Base-by-base conservation (phyloP, 2,797 vertebrate genomes). In the Lates japonicus region DNA sequence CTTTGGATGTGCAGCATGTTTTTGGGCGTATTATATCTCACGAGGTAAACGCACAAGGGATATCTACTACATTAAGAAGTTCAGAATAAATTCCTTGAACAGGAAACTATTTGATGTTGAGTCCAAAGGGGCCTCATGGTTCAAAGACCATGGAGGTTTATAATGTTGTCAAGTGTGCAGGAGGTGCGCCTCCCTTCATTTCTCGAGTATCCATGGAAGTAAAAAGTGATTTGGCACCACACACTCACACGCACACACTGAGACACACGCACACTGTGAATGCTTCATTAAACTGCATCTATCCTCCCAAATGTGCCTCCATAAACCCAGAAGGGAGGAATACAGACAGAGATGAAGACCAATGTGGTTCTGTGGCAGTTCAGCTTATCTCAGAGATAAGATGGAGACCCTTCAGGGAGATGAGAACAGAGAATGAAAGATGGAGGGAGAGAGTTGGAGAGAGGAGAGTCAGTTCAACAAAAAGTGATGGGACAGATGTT, bases 221-320 rank as follows among this genome's bases (percentile, higher is more conserved):
- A 72, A 80, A 83, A 87, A 80, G 67, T 80, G 63, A 84, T 89
- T 84, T 81, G 49, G 62, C 5, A 48, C 57, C 54, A 61, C 73
- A 67, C 39, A 42, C 60, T 68, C 70, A 48, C 55, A 68, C 65
- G 61, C 39, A 59, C 17, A 66, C 65, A 65, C 62, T 44, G 49
- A 78, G 59, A 73, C 69, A 82, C 66, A 74, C 51, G 41, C 74
- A 86, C 76, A 61, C 44, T 67, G 66, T 65, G 48, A 87, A 90
- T 81, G 85, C 87, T 90, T 90, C 90, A 90, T 91, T 91, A 86
- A 91, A 92, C 87, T 78, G 78, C 84, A 88, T 88, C 83, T 82
- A 76, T 69, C 65, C 84, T 87, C 91, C 83, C 81, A 88, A 91
- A 90, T 85, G 86, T 64, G 83, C 74, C 69, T 74, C 83, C 3